Evolutionary conservation across 2,797 vertebrate genomes (phyloP).

Genomic region (Urophycis tenuis): DNA sequence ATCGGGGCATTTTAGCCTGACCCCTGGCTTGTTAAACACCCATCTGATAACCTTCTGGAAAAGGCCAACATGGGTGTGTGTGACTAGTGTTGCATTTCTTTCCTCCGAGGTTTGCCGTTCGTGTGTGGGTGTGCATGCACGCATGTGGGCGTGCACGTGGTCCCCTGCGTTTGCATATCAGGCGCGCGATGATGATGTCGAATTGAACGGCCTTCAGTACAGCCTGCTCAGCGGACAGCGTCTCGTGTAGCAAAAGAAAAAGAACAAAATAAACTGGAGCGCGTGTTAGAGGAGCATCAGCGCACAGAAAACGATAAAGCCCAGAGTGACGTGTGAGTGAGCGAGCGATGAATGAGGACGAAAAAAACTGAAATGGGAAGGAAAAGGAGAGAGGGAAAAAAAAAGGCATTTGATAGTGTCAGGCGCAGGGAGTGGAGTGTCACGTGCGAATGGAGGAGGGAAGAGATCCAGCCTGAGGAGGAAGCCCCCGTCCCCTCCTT

Average conservation of each 20-base stretch:
- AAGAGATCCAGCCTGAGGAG: not conserved
- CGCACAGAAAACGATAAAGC: not conserved
- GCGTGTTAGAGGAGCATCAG: not conserved
- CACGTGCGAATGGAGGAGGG: not conserved
- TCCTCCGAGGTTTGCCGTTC: not conserved
- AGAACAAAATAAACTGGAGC: not conserved
- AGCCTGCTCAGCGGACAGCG: not conserved
- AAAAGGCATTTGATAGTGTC: not conserved
- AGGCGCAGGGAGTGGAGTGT: no score
- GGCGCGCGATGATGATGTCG: not conserved
- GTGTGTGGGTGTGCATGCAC: slow-evolving; percentile 13
- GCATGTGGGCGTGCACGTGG: not conserved
- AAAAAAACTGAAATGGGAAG: not conserved
- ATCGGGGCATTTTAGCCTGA: slow-evolving; percentile 29
- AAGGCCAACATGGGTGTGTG: slow-evolving; percentile 1
- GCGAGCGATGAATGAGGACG: not conserved
- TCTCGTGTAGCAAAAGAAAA: not conserved
- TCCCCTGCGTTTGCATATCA: not conserved
- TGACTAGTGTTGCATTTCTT: not conserved
- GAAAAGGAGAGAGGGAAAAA: not conserved
- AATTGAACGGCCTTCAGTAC: not conserved
- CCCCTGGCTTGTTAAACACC: slow-evolving; percentile 32
- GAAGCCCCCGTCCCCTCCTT: not conserved
- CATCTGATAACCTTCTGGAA: slow-evolving; percentile 34
- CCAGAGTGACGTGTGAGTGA: not conserved